phyloP scores from a whole-genome alignment of 1,140 invertebrate genomes.

The Trichonephila clavipes region DNA sequence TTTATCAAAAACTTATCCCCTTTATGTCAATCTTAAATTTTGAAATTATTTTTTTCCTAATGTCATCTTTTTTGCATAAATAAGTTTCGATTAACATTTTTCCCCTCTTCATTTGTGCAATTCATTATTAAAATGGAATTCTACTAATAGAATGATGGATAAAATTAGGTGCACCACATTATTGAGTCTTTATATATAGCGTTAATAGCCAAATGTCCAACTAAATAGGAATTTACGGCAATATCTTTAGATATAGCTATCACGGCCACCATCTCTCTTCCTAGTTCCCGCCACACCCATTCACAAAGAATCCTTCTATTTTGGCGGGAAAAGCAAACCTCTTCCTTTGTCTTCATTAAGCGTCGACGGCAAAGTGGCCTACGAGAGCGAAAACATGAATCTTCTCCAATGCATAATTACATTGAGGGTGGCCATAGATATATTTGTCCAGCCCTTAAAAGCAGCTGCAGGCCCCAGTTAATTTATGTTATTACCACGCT shows the following conservation, averaged over 20 bases:
- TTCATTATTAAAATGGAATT: too few relatives aligned
- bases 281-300: background rate
- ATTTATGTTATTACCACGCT: slow-evolving; percentile 55
- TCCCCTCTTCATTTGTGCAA: too few relatives aligned
- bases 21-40: too few relatives aligned
- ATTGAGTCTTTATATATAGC: too few relatives aligned
- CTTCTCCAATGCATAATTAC: slow-evolving; percentile 43
- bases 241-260: background rate
- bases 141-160: too few relatives aligned
- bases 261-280: background rate
- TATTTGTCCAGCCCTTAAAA: slow-evolving; percentile 58
- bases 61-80: too few relatives aligned
- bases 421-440: slow-evolving; percentile 22
- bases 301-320: background rate
- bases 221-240: too few relatives aligned
- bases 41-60: too few relatives aligned
- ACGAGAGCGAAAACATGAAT: slow-evolving; percentile 36
- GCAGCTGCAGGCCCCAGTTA: slow-evolving; percentile 44
- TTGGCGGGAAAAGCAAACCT: background rate
- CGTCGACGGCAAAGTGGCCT: slow-evolving; percentile 25
- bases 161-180: too few relatives aligned
- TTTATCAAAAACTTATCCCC: too few relatives aligned
- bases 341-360: slow-evolving; percentile 23
- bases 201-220: too few relatives aligned
- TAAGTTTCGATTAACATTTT: too few relatives aligned